Conservation (phyloP, 1,140 invertebrate genomes). For the Euwallacea fornicatus region DNA sequence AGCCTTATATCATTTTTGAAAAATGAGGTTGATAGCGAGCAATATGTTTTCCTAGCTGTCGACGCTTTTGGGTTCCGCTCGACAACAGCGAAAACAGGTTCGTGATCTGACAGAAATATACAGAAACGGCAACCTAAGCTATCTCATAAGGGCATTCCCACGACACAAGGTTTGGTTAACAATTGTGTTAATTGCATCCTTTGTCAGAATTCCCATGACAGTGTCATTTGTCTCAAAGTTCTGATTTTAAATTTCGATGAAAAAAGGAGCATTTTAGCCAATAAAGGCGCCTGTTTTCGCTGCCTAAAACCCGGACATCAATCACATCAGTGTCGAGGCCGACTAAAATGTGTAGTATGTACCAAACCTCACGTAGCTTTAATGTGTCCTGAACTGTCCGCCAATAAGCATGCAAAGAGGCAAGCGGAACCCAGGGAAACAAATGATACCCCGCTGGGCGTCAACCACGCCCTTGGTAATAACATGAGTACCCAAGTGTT, state of each 20-base stretch:
- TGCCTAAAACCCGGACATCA: slow-evolving; percentile 28
- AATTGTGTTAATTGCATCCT: slow-evolving; percentile 27
- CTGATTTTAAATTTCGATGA: slow-evolving; percentile 19
- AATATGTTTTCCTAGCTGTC: slow-evolving; percentile 37
- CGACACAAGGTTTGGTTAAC: slow-evolving; percentile 14
- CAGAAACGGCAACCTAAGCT: slow-evolving; percentile 13
- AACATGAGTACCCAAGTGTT: slow-evolving; percentile 10
- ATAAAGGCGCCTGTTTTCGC: slow-evolving; percentile 34
- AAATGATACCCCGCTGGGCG: not conserved
- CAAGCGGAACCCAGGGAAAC: slow-evolving; percentile 2
- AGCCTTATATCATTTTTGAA: slow-evolving; percentile 17
- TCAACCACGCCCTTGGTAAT: not conserved
- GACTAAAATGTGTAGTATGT: slow-evolving; percentile 31
- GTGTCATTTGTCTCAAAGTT: slow-evolving; percentile 28
- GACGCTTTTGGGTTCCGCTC: slow-evolving; percentile 19
- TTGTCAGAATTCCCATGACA: slow-evolving; percentile 30
- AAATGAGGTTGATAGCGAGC: slow-evolving; percentile 45
- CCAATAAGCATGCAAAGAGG: slow-evolving; percentile 3
- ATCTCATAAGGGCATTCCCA: slow-evolving; percentile 5
- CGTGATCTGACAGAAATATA: not conserved
- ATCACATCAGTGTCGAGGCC: slow-evolving; percentile 15
- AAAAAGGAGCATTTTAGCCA: slow-evolving; percentile 7
- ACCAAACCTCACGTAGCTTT: slow-evolving; percentile 11
- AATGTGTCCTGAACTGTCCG: slow-evolving; percentile 17
- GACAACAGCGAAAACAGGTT: not conserved